Conservation (phyloP, 2,113 vertebrate genomes). For the Spheniscus mendiculus region DNA sequence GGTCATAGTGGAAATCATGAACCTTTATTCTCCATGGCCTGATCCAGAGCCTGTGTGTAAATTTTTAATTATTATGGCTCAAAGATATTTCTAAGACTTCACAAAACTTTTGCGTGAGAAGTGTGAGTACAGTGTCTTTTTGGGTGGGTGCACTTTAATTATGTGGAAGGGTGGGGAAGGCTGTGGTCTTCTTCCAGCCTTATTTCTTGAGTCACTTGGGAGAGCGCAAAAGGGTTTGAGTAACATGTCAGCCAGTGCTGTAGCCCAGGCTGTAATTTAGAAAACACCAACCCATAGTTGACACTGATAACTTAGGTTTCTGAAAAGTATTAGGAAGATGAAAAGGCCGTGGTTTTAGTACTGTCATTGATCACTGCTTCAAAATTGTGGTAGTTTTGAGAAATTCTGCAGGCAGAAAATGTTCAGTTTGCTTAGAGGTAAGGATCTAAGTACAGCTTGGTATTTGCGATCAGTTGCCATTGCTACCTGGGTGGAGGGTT, state of each 20-base stretch:
- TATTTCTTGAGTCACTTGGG: background rate
- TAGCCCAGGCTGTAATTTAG: background rate
- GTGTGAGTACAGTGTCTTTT: background rate
- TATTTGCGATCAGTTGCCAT: background rate
- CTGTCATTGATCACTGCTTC: background rate
- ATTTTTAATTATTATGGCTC: background rate
- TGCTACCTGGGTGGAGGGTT: background rate
- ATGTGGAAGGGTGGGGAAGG: background rate
- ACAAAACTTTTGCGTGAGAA: background rate
- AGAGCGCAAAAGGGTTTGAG: background rate
- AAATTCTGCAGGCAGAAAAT: background rate
- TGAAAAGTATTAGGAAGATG: background rate
- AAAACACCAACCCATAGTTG: background rate
- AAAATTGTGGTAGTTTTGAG: background rate
- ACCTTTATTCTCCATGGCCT: background rate
- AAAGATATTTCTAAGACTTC: background rate
- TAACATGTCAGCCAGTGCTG: background rate
- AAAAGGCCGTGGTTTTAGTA: background rate
- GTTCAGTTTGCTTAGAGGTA: background rate
- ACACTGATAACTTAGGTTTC: background rate
- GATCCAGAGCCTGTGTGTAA: background rate
- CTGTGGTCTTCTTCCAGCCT: background rate
- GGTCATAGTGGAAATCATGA: background rate
- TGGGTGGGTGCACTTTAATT: background rate
- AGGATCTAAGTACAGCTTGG: background rate